Base-by-base conservation (phyloP, 53 echinoderm and acorn worm genomes). In the Temnopleurus reevesii region DNA sequence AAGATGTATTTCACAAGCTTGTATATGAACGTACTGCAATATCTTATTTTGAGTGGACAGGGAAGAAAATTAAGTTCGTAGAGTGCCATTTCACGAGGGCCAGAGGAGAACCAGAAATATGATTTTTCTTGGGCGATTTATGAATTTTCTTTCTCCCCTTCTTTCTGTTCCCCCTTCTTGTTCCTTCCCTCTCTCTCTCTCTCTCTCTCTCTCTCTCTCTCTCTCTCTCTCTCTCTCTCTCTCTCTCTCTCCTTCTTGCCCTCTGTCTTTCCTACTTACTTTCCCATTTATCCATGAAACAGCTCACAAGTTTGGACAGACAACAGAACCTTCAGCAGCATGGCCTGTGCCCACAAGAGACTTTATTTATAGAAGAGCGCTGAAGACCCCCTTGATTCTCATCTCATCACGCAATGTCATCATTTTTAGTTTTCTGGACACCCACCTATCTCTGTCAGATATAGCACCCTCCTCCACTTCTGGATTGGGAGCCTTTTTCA, bases 321-420 rank as follows among this genome's bases (percentile, higher is more conserved):
- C 76, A 95, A 15, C 87, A 95, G 46, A 90, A 92, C 19, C 91
- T 97, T 13, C 93, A 91, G 59, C 86, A 94, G 33, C 89, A 91
- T 1, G 94, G 93, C 46, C 89, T 97, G 5, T 97, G 92, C 86
- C 97, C 97, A 43, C 97, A 97, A 66, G 95, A 97, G 54, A 97
- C 97, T n/a, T 87, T 97, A 21, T 95, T 95, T 54, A 86, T 97
- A 4, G 97, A 97, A 45, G 97, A 97, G 61, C 95, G 94, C 28
- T 94, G n/a, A 61, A 58, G 25, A n/a, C 36, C 8, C 36, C 13
- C 64, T 33, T 36, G 33, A 59, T 31, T 33, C 63, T 63, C 63
- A 63, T 71, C 71, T 71, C 19, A 36, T 41, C n/a, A n/a, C n/a
- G 41, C 71, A 71, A 71, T 8, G 23, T 71, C 41, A 21, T 71